Evolutionary conservation across 2,888 invertebrate species (phyloP), one percentile per base, ranked within the genome.

Genomic region (Philaethria dido): DNA sequence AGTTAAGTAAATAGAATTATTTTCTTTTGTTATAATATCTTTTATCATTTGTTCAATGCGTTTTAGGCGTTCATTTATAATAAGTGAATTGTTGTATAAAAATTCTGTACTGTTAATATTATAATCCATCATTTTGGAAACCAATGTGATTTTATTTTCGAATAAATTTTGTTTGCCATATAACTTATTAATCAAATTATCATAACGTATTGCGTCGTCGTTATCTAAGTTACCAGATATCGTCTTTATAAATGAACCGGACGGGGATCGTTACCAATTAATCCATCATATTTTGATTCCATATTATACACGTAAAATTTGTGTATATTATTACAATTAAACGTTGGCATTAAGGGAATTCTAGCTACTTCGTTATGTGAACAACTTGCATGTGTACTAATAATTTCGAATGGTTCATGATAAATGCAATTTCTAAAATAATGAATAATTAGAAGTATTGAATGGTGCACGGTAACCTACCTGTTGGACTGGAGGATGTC

Each of bases 161-260:
- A n/a, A n/a, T n/a, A n/a, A n/a, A n/a, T n/a, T n/a, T n/a, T n/a
- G 25, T 25, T 25, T 25, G 18, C 11, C 16, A 62, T 70, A 66
- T 55, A 74, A 44, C 8, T 70, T 55, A 45, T 47, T 60, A 44
- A 73, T 75, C 22, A 72, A 44, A 9, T 29, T 54, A 50, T 74
- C 72, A 57, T 73, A 74, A 54, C 62, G 68, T 9, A 71, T 50
- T 13, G 74, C 74, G 55, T 75, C 75, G 0, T 75, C 69, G 47
- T 73, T 66, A 62, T 77, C 75, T 62, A 78, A 64, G 33, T 77
- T 76, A 52, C 74, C 73, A 2, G 73, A 72, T 45, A 76, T 73
- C 5, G 69, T 52, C 65, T 75, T 78, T 64, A 73, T 64, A n/a
- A 74, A 14, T 9, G 70, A 62, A 18, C 72, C 72, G n/a, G n/a